Evolutionary conservation across 2,888 invertebrate species (phyloP), one percentile per base, ranked within the genome.

Genomic region (Mimas tiliae): DNA sequence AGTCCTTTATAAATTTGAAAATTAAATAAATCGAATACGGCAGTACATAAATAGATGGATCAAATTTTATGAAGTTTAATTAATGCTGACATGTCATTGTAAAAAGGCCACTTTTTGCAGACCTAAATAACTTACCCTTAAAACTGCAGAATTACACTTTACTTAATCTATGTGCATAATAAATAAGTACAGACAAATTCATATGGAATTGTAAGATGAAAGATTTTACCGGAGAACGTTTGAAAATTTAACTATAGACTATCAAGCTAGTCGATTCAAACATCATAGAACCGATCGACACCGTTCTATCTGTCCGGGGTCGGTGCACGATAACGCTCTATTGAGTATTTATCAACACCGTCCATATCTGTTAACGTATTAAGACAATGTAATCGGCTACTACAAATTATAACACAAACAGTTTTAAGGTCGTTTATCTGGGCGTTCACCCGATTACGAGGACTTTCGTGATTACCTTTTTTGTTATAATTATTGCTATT

Each of bases 321-420:
- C 89, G 74, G 75, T 74, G 87, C 16, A 83, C 89, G 90, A 90
- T 90, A 88, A 85, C 77, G 74, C 72, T 68, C 71, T 70, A 77
- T 78, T 74, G 76, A 74, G 73, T 75, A 82, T 80, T 86, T 87
- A 88, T 88, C 85, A 80, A 79, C 58, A 70, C 72, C 69, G 70
- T 78, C 70, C 75, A 72, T 86, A 87, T 84, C 85, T 81, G 80
- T 82, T 83, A 84, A 82, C 83, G 82, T 81, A 79, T 75, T 78
- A 78, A 86, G 85, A 87, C 86, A 84, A 81, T 84, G 79, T 84
- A 83, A 83, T 85, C 84, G 76, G 70, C 74, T 72, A 70, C 74
- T 77, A 78, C 76, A 83, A 83, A 85, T 84, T 81, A 81, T 75
- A 74, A 76, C 73, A 76, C 74, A 85, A 80, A 81, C 74, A 78